These are phyloP conservation scores for Lethrus apterus DNA, from an alignment of 1,140 invertebrate species.

Conservation along the genomic window DNA sequence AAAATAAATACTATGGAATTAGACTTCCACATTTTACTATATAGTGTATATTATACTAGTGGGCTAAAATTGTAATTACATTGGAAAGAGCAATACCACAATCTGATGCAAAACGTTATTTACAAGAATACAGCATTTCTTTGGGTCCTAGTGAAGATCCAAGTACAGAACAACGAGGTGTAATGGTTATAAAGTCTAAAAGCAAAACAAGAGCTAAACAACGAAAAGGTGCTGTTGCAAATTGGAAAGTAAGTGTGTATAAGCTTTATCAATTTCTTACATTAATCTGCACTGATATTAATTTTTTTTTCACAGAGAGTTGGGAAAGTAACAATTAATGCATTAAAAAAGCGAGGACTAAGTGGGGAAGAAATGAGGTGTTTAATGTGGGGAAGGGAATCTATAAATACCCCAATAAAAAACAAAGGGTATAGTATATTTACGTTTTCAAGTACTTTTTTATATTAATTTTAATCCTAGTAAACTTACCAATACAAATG, in stretches of 20 bases:
- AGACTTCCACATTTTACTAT: background rate
- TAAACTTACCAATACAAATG: slow-evolving; percentile 32
- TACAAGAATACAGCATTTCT: slow-evolving; percentile 93
- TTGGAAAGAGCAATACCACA: slow-evolving; percentile 87
- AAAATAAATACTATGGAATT: no score
- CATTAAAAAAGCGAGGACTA: slow-evolving; percentile 72
- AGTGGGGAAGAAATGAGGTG: slow-evolving; percentile 77
- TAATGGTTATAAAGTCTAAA: slow-evolving; percentile 97
- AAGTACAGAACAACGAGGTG: slow-evolving; percentile 75
- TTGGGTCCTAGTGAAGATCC: slow-evolving; percentile 74
- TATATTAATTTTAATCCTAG: slow-evolving; percentile 20
- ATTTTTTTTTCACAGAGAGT: slow-evolving; percentile 55
- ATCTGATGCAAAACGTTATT: slow-evolving; percentile 78
- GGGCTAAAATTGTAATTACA: slow-evolving; percentile 97
- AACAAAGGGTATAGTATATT: slow-evolving; percentile 33
- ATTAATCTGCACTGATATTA: no score
- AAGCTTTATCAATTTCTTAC: background rate
- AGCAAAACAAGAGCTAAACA: slow-evolving; percentile 93
- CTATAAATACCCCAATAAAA: slow-evolving; percentile 78
- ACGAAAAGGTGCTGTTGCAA: slow-evolving; percentile 88
- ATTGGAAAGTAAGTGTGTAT: slow-evolving; percentile 85
- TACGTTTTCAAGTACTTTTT: background rate
- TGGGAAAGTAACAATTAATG: slow-evolving; percentile 78
- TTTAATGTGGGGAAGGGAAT: slow-evolving; percentile 83
- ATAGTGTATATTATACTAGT: slow-evolving; percentile 51